Evolutionary conservation across 2,888 invertebrate species (phyloP), one percentile per base, ranked within the genome.

Genomic region (Diabrotica balteata): DNA sequence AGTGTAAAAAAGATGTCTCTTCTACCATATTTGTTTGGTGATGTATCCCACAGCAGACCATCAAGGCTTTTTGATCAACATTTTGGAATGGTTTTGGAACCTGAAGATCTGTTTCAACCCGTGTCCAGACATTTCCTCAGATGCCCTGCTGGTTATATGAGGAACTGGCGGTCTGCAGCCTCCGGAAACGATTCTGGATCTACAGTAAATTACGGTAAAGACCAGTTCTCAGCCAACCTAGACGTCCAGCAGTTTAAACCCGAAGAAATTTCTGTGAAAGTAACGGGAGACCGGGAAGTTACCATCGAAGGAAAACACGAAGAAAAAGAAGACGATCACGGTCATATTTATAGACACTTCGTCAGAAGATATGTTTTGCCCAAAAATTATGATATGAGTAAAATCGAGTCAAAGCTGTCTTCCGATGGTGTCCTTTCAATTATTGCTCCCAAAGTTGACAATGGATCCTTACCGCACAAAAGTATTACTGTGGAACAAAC

Each of bases 241-340:
- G 72, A 72, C 44, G 71, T 72, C 7, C 68, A 70, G 60, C 72
- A 72, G 22, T 72, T 72, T 53, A 68, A 71, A 59, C 72, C 72
- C 8, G 72, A 72, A 44, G 72, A 72, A 58, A 68, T 72, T 50
- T 51, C 68, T 43, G 72, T 72, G 5, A 73, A 72, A 50, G 59
- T 72, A 17, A 93, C 92, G 7, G 71, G 63, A 7, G 80, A 90
- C 71, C 70, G 70, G 44, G 87, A 86, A 64, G 87, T 94, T 44
- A 87, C 90, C 59, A 86, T 93, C 22, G 92, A 94, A 81, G 94
- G 91, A 0, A 93, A 90, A 80, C 94, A 92, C 79, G 92, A 92
- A 77, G 90, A 93, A 71, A 90, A 90, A 75, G 87, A 88, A 53
- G 92, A 93, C 73, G 89, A 90, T 11, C 90, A 91, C 75, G 93